Conservation (phyloP, 2,797 vertebrate species). For the Hypotaenidia philippensis region DNA sequence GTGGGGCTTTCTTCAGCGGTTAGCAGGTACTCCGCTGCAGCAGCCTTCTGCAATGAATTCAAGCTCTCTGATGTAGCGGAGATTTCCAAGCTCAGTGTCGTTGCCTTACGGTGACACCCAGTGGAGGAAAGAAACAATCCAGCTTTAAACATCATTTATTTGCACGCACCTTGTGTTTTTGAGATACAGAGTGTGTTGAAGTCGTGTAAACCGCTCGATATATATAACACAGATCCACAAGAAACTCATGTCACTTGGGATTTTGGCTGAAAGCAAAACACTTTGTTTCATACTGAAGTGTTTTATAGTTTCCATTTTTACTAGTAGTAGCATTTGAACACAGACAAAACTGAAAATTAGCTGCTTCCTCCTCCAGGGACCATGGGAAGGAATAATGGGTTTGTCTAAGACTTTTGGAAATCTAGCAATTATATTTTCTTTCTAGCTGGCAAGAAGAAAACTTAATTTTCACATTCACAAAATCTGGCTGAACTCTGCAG, state of each 20-base stretch:
- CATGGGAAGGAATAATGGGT: not conserved
- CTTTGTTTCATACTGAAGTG: not conserved
- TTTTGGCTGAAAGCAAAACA: not conserved
- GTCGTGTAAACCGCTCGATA: not conserved
- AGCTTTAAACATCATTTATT: not conserved
- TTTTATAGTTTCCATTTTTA: not conserved
- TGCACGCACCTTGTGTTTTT: not conserved
- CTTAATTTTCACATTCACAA: not conserved
- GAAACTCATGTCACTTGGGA: not conserved
- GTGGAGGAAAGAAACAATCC: slow-evolving; percentile 65
- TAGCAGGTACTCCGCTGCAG: not conserved
- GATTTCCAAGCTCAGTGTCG: not conserved
- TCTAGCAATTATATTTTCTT: not conserved
- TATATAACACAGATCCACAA: not conserved
- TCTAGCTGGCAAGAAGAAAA: not conserved
- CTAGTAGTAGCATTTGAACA: not conserved
- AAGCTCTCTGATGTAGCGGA: not conserved
- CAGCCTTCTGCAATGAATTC: not conserved
- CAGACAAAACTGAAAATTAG: not conserved
- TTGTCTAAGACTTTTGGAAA: not conserved
- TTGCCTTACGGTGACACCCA: slow-evolving; percentile 76
- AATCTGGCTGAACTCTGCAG: not conserved
- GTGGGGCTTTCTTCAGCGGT: not conserved
- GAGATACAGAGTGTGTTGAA: not conserved
- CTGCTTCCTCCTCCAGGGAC: not conserved